Base-by-base conservation (phyloP, 2,888 invertebrate genomes). In the Clistopyga incitator region DNA sequence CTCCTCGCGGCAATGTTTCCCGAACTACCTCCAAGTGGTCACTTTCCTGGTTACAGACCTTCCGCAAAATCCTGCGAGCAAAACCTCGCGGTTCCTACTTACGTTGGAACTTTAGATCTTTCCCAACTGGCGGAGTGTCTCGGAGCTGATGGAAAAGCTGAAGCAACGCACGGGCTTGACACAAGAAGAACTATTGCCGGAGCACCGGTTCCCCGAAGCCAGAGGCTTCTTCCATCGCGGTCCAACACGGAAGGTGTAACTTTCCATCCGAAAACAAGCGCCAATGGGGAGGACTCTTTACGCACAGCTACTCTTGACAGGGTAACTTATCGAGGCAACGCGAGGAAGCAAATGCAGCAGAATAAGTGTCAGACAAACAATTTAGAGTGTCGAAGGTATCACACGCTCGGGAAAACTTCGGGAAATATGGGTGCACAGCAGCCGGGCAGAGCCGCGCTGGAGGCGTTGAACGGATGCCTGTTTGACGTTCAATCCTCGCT, bases 1-100 rank as follows among this genome's bases (percentile, higher is more conserved):
- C 85, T 93, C 8, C 86, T 93, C n/a, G 92, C 92, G 3, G 92
- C 92, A 2, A 93, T 93, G 91, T 93, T 93, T 68, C 92, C 93
- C 0, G 93, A 93, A 70, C 70, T 91, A 42, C 90, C 93, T 6
- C 85, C 91, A 1, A 89, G 86, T 38, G 90, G 88, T 42, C 90
- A 91, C 45, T 82, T 92, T 29, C 91, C 92, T 0, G 92, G 92
- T 3, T 93, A 92, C 79, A 85, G 90, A 65, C 90, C 92, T 6
- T 72, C 90, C 13, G 50, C 85, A 18, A 89, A 88, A 45, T 84
- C 88, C 3, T 86, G 85, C 74, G 89, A 89, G 18, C 87, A 88
- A 52, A 89, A 86, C 4, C 86, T 90, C 13, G 84, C 56, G 8
- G 85, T 91, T 56, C 90, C 91, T 2, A 71, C 77, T 0, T 42